Evolutionary conservation across 92 coral and sea anemone genomes (phyloP), one percentile per base, ranked within the genome.

Genomic region (Diadumene lineata): DNA sequence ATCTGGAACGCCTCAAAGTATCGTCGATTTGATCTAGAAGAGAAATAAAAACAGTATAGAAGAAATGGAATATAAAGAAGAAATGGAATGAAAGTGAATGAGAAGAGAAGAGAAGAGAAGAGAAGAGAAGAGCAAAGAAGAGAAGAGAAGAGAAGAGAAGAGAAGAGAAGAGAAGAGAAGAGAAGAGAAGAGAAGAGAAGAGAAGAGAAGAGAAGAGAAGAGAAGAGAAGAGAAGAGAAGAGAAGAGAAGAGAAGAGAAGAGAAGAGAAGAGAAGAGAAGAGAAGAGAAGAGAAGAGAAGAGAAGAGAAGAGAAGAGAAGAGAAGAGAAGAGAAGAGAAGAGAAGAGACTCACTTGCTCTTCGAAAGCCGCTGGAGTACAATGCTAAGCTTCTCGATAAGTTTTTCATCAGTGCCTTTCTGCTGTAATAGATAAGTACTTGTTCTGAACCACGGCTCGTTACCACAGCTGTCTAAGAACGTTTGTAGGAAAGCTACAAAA

Each of bases 1-100:
- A 94, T 85, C 88, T 91, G 94, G 88, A 91, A 94, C 56, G 98
- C 98, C 46, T 94, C 98, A 74, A 94, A 94, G 76, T 88, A 94
- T 61, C 98, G 94, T 28, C 98, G 97, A 68, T 94, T 91, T 31
- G 86, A 77, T 75, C 98, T 94, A 26, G 29, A 22, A 58, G 26
- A 19, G 13, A 4, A 38, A 6, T 4, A 38, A 38, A 38, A 16
- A 53, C n/a, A 53, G 60, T 7, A 22, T 53, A 22, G 60, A 53
- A 16, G n/a, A 22, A 53, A 53, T 16, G n/a, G 25, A 53, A 53
- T 53, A 60, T 2, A 60, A 60, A 60, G 7, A 22, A 60, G 13
- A 60, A 60, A 22, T 80, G 3, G 81, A 68, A 34, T 19, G 50
- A 25, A 60, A 33, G 29, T 25, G 60, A 34, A 30, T 7, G 32